Conservation (phyloP, 2,797 vertebrate species). For the Micromesistius poutassou region DNA sequence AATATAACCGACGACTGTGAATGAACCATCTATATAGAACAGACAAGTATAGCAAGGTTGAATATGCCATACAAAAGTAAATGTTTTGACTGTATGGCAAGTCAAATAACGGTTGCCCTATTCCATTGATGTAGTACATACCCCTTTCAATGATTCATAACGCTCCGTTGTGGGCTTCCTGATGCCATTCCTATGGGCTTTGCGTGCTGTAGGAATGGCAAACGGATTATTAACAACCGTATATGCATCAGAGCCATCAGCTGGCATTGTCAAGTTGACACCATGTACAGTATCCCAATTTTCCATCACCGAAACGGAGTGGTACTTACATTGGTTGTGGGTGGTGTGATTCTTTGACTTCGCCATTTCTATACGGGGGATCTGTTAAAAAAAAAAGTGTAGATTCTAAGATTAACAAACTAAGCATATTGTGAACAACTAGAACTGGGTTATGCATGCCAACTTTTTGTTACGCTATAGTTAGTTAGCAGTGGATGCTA, state of each 20-base stretch:
- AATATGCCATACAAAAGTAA: neutral
- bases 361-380: constrained; percentile 78
- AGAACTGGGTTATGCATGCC: neutral
- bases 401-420: neutral
- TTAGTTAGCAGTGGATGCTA: neutral
- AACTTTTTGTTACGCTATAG: neutral
- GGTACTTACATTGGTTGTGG: constrained; percentile 94
- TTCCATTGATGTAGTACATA: constrained; percentile 50
- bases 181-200: constrained; percentile 97
- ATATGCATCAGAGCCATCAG: neutral
- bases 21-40: neutral
- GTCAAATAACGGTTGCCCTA: neutral
- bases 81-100: neutral
- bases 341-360: constrained; percentile 99
- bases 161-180: constrained; percentile 88
- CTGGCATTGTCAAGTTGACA: neutral
- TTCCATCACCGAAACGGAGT: constrained; percentile 50
- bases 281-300: neutral
- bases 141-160: constrained; percentile 93
- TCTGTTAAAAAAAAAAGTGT: constrained; percentile 35
- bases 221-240: neutral
- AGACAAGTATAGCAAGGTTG: neutral
- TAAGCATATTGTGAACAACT: neutral
- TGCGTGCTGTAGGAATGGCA: constrained; percentile 76
- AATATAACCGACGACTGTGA: neutral